These are phyloP conservation scores for Cisticola juncidis DNA, from an alignment of 2,113 vertebrate species.

Conservation along the genomic window DNA sequence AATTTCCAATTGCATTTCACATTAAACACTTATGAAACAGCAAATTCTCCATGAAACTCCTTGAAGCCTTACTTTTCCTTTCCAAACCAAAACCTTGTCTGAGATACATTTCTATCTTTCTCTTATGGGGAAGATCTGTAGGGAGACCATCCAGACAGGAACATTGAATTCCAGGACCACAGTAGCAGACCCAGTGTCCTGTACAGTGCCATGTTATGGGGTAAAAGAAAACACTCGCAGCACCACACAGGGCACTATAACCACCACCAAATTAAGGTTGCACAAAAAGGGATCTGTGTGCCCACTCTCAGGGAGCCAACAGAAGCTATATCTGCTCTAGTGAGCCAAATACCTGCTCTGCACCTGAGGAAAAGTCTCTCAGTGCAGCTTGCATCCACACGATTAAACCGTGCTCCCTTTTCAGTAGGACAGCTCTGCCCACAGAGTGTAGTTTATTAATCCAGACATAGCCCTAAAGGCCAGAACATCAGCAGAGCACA, in stretches of 20 bases:
- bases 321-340: background rate
- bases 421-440: background rate
- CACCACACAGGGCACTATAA: background rate
- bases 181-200: background rate
- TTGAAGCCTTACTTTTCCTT: background rate
- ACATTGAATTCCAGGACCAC: background rate
- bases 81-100: background rate
- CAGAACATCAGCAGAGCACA: background rate
- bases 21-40: background rate
- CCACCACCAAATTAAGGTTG: background rate
- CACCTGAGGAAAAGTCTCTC: background rate
- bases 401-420: background rate
- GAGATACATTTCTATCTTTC: background rate
- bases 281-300: background rate
- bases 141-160: background rate
- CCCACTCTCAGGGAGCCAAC: background rate
- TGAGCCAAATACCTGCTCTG: background rate
- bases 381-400: background rate
- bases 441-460: background rate
- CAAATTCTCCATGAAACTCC: background rate
- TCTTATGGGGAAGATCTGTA: background rate
- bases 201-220: rapidly evolving
- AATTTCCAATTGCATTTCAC: background rate
- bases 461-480: background rate
- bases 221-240: background rate